Base-by-base conservation (phyloP, 2,888 invertebrate genomes). In the Omphaloscelis lunosa region DNA sequence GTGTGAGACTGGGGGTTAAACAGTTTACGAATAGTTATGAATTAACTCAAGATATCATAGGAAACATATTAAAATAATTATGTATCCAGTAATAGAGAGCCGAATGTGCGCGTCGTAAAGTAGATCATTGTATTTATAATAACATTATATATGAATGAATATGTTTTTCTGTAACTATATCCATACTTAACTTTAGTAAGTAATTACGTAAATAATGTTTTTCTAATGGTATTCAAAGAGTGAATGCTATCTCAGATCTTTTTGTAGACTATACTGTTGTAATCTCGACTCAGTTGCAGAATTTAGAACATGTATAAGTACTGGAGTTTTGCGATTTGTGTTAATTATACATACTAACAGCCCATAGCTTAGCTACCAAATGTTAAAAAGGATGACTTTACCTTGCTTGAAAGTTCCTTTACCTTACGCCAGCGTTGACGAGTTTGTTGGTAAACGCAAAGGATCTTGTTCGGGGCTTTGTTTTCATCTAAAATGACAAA, bases 281-380 rank as follows among this genome's bases (percentile, higher is more conserved):
- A 66, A 61, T 77, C 56, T 84, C 56, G 45, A 72, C 17, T 72
- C 71, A 69, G 81, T 74, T 81, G 77, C 61, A 77, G 15, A 27
- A 34, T 17, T 45, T 20, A 59, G 9, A 39, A 58, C 9, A 27
- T 27, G 11, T 56, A 11, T 48, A 56, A 23, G 17, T 48, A 27
- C 29, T 4, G 53, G 23, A 34, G 11, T 29, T 27, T 72, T n/a
- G 56, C 9, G n/a, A 73, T 34, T n/a, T 70, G 56, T 34, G 3
- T 29, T 53, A 53, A 23, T 20, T 58, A 27, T 41, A 20, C 12
- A 20, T 41, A 20, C 12, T 12, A n/a, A 41, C 20, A 61, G 8
- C 20, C 1, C 39, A 39, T 20, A 56, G 68, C 20, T n/a, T 12
- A 34, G 20, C 48, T 27, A 39, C 1, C 67, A 48, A 48, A 34